phyloP scores from a whole-genome alignment of 2,888 invertebrate species.

The Hybos culiciformis region DNA sequence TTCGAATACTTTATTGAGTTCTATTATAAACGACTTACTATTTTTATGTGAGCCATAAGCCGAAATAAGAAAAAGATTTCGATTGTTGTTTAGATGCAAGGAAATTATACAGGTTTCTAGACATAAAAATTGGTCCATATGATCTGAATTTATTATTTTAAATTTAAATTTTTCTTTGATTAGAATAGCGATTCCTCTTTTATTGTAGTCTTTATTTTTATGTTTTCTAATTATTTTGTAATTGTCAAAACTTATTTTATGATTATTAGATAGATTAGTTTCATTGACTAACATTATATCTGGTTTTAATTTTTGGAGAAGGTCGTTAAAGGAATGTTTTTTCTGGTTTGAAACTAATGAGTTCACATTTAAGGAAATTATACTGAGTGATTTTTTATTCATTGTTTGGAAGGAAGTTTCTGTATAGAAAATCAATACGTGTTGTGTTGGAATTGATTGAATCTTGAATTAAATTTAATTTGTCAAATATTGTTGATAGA shows the following conservation, averaged over 20 bases:
- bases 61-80: not conserved
- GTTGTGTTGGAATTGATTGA: not conserved
- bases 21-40: not conserved
- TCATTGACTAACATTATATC: constrained; percentile 4
- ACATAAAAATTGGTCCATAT: not conserved
- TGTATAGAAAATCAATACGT: not conserved
- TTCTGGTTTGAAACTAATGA: not conserved
- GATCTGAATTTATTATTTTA: not conserved
- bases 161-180: not conserved
- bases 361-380: not conserved
- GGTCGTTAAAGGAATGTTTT: not conserved
- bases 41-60: not conserved
- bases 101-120: constrained; percentile 3
- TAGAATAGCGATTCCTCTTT: constrained; percentile 1
- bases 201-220: not conserved
- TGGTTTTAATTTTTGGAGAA: not conserved
- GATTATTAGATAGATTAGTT: not conserved
- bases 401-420: not conserved
- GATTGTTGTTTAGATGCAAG: constrained; percentile 1
- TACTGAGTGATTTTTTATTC: not conserved
- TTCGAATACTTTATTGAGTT: constrained; percentile 3
- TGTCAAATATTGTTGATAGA: not conserved
- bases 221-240: constrained; percentile 3
- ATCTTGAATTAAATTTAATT: not conserved
- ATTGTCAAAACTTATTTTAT: not conserved